Base-by-base conservation (phyloP, 35 echinoderm and acorn worm species). In the Eucidaris tribuloides region DNA sequence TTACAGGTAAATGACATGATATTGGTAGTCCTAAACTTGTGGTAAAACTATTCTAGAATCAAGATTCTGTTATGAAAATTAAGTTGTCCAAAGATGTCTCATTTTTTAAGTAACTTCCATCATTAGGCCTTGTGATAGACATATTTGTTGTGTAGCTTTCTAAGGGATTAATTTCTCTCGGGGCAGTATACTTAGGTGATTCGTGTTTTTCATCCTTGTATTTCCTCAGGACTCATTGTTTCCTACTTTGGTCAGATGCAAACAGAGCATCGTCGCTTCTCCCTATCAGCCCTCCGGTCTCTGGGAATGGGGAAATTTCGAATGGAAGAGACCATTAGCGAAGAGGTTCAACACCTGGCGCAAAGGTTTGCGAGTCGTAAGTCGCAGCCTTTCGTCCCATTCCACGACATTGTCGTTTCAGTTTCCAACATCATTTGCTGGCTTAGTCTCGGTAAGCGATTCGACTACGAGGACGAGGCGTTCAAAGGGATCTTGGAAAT, bases 291-390 rank as follows among this genome's bases (percentile, higher is more conserved):
- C 19, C 84, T 97, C 3, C 66, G 90, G 62, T 78, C 87, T 24
- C 92, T 97, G 33, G 94, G 94, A 38, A 85, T 97, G 33, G 94
- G 94, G 2, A 97, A 89, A 41, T 82, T 57, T 3, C 85, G 86
- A 71, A 83, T 97, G 33, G 89, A 97, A 63, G 79, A 82, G 20
- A 78, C 76, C 31, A 81, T 97, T 13, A 64, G 60, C 34, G 85
- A 84, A 19, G 94, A 97, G 66, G 81, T 86, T 14, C 30, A 25
- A 0, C 18, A 80, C 25, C 41, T 92, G 29, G 55, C 79, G 20
- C 7, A 46, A 0, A 65, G 71, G 31, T 62, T 93, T 31, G 35
- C 77, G 7, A 71, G 62, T 0, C 11, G 72, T 22, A 62, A 81
- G 22, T 58, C 55, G 15, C 20, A 58, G 55, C 55, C 55, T 58